Base-by-base conservation (phyloP, 2,888 invertebrate species). In the Tethea ocularis region DNA sequence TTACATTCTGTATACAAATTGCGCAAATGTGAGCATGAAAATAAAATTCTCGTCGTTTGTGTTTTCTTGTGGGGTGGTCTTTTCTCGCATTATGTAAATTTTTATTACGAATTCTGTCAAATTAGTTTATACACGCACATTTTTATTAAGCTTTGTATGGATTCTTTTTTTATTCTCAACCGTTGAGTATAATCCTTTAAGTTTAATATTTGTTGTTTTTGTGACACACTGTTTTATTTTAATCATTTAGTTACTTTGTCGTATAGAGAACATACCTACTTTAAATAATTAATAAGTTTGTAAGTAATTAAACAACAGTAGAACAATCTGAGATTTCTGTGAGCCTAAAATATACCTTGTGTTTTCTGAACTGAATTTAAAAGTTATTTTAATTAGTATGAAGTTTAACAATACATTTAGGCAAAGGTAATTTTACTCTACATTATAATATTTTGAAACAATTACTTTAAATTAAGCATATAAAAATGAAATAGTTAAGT, bases 1-100 rank as follows among this genome's bases (percentile, higher is more conserved):
- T 91, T 92, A 89, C 90, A 91, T 91, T 91, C 86, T 83, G 90
- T 89, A 90, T 90, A 91, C 90, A 90, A 91, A 89, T 89, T 89
- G 88, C 83, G 81, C 87, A 86, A 91, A 91, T 89, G 88, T 88
- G 89, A 86, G 86, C 82, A 89, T 88, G 87, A 89, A 90, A 91
- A 90, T 91, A 89, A 90, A 90, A 91, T 89, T 89, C 77, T 82
- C 86, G 82, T 82, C 86, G 84, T 85, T 89, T 88, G 86, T 89
- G 86, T 88, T 88, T 88, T 84, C 87, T 87, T 86, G 83, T 71
- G 82, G 80, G 83, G 78, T 85, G 81, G 84, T 86, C 82, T 86
- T 86, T 87, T 87, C 84, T 84, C 86, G 80, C 84, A 86, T 89
- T 89, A 89, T 90, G 89, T 84, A 88, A 87, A 89, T 90, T 87